Percentiles rank a stretch among this genome's conserved stretches.
Evolutionary conservation across 2,797 vertebrate species (phyloP).

Genomic region (Synaphobranchus kaupii): DNA sequence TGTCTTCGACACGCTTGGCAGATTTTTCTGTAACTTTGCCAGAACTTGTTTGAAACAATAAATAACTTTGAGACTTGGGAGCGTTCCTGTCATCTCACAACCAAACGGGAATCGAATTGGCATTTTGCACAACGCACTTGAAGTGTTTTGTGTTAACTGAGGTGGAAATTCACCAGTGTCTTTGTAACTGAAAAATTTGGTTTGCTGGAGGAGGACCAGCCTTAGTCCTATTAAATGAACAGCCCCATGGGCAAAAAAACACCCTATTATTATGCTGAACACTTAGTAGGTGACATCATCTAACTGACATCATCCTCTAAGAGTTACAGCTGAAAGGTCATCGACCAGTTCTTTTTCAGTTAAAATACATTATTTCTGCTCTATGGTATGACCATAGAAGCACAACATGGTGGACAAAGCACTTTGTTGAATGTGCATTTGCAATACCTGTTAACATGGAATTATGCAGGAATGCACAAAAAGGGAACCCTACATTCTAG

Average conservation of each 20-base stretch:
- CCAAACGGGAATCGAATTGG: background rate
- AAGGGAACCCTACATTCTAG: background rate
- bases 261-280: conserved; percentile 2
- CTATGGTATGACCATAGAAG: background rate
- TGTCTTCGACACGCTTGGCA: background rate
- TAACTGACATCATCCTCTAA: conserved; percentile 1
- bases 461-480: background rate
- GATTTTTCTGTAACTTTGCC: background rate
- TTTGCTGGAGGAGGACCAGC: background rate
- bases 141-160: background rate
- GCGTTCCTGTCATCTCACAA: background rate
- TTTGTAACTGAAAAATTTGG: background rate
- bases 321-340: background rate
- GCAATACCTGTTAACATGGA: background rate
- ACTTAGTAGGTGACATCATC: conserved; percentile 12
- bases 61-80: background rate
- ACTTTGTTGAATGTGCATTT: background rate
- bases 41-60: background rate
- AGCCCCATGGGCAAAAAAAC: background rate
- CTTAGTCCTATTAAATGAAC: background rate
- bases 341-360: no score
- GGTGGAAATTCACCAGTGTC: background rate
- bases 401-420: background rate
- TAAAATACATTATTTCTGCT: background rate
- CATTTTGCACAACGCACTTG: background rate